Evolutionary conservation across 2,797 vertebrate species (phyloP).

Genomic region (Delichon dasypus): DNA sequence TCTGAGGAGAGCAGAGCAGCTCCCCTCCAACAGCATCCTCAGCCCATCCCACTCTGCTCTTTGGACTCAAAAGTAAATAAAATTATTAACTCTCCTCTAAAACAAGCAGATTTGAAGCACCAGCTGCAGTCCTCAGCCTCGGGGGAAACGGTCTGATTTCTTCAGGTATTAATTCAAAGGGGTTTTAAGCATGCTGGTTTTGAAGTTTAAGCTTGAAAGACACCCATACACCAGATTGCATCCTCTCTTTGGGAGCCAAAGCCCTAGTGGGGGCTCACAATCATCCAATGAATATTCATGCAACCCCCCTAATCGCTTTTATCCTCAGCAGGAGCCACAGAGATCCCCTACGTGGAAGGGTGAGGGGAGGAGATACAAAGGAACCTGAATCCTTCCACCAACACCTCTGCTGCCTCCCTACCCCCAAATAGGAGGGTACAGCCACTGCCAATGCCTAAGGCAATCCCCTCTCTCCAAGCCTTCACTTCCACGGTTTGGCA

Average conservation of each 20-base stretch:
- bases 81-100: background rate
- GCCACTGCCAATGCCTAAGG: background rate
- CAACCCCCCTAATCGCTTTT: slow-evolving; percentile 12
- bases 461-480: background rate
- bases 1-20: background rate
- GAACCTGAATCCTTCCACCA: background rate
- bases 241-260: slow-evolving; percentile 38
- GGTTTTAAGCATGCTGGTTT: slow-evolving; percentile 6
- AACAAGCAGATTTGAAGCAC: slow-evolving; percentile 4
- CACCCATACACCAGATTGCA: slow-evolving; percentile 4
- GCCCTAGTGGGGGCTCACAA: background rate
- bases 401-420: background rate
- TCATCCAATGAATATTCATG: slow-evolving; percentile 46
- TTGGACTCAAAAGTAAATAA: slow-evolving; percentile 18
- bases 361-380: background rate
- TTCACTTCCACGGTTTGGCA: background rate
- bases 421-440: accelerated
- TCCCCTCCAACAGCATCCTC: background rate
- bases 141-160: background rate
- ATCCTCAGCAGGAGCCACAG: background rate
- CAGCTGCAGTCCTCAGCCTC: slow-evolving; percentile 47
- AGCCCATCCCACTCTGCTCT: background rate
- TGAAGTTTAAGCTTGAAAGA: slow-evolving; percentile 45
- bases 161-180: slow-evolving; percentile 37
- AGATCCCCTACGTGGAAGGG: background rate